Percentiles rank a stretch among this genome's conserved stretches.
Conservation (phyloP, 2,888 invertebrate genomes). For the Mesorhabditis belari region DNA sequence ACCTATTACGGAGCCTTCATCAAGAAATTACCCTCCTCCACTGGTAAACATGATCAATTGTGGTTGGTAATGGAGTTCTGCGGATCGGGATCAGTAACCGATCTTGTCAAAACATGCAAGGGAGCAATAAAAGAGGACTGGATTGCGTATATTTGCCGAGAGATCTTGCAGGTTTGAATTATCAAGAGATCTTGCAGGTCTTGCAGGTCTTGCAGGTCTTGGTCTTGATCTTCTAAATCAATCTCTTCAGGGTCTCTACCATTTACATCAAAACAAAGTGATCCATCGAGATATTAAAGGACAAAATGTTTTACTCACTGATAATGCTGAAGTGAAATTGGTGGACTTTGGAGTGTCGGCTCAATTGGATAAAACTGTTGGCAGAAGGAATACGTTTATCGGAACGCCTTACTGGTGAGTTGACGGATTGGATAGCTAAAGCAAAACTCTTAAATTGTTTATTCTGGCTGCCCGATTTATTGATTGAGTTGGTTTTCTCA, state of each 20-base stretch:
- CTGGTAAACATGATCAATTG: slow-evolving; percentile 93
- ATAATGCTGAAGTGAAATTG: slow-evolving; percentile 96
- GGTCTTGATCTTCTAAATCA: no score
- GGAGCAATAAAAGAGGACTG: slow-evolving; percentile 97
- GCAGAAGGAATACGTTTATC: slow-evolving; percentile 95
- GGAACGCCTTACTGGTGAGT: slow-evolving; percentile 64
- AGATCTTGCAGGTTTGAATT: slow-evolving; percentile 64
- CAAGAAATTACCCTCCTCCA: slow-evolving; percentile 74
- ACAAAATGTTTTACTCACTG: slow-evolving; percentile 96
- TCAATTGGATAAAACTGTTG: slow-evolving; percentile 96
- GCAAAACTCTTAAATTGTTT: no score
- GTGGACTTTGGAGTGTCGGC: slow-evolving; percentile 99
- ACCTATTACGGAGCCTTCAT: slow-evolving; percentile 99
- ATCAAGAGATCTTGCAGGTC: slow-evolving; percentile 69
- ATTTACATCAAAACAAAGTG: slow-evolving; percentile 95
- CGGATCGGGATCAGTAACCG: slow-evolving; percentile 96
- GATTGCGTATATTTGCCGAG: slow-evolving; percentile 96
- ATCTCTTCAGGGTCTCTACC: slow-evolving; percentile 78
- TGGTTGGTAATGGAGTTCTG: slow-evolving; percentile 99
- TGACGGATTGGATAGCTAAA: not conserved
- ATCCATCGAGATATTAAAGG: slow-evolving; percentile 94
- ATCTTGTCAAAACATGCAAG: slow-evolving; percentile 97
- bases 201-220: no score
- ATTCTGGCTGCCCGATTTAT: no score
- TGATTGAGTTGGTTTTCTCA: no score